A percentile compares a stretch with the other conserved stretches of the same genome.
Evolutionary conservation across 1,140 invertebrate genomes (phyloP).

Genomic region (Cecropterus lyciades): DNA sequence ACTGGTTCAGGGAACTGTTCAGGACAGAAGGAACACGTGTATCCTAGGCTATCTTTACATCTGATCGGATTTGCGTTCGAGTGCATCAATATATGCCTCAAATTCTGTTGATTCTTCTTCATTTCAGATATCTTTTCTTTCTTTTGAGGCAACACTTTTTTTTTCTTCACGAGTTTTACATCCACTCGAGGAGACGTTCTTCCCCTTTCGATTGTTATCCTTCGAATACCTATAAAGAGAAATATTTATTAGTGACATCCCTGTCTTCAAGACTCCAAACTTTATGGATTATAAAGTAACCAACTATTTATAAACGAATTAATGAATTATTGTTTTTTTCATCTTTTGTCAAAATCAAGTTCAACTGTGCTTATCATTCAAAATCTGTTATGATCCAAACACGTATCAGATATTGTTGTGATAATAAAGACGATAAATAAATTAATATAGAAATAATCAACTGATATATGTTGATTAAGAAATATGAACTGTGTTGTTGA

Average conservation of each 20-base stretch:
- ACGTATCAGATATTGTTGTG: no score
- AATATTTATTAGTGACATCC: conserved; percentile 41
- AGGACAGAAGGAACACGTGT: conserved; percentile 62
- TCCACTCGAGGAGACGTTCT: conserved; percentile 42
- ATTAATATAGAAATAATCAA: no score
- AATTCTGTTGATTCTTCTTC: conserved; percentile 56
- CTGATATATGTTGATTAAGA: no score
- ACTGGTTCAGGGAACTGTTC: conserved; percentile 53
- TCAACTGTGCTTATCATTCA: no score
- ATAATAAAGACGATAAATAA: no score
- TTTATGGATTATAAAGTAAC: no score
- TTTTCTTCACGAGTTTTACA: conserved; percentile 35
- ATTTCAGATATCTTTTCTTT: conserved; percentile 39
- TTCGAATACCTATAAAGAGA: conserved; percentile 61
- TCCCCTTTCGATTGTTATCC: conserved; percentile 49
- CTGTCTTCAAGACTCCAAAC: neutral
- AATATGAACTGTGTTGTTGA: no score
- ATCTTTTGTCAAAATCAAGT: no score
- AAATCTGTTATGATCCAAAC: no score
- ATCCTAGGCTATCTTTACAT: conserved; percentile 58
- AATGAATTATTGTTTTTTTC: no score
- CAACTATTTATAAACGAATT: no score
- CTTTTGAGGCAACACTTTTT: conserved; percentile 40
- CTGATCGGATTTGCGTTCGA: conserved; percentile 66
- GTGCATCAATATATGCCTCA: conserved; percentile 55